Conservation (phyloP, 2,113 vertebrate genomes). For the Pelobates fuscus region DNA sequence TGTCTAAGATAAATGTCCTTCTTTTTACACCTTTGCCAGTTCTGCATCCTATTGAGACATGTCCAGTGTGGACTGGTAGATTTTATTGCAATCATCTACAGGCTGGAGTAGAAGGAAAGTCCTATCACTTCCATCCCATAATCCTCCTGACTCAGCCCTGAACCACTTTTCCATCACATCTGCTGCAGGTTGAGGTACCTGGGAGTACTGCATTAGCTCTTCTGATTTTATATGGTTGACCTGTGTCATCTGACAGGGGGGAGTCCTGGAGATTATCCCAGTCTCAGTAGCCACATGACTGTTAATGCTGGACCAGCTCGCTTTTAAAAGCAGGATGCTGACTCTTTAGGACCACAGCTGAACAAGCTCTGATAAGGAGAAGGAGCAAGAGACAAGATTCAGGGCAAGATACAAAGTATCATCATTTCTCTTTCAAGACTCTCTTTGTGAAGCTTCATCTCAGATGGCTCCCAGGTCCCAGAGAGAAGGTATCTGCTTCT, state of each 20-base stretch:
- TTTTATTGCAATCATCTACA: not conserved
- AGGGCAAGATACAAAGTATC: not conserved
- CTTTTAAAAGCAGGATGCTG: conserved; percentile 51
- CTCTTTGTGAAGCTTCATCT: not conserved
- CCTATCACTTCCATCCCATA: too few relatives aligned
- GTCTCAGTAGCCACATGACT: conserved; percentile 47
- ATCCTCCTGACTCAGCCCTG: not conserved
- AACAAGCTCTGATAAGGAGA: conserved; percentile 19
- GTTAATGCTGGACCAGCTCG: conserved; percentile 49
- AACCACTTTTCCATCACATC: not conserved
- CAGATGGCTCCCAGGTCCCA: conserved; percentile 25
- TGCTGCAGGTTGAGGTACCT: not conserved
- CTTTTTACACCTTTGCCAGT: too few relatives aligned
- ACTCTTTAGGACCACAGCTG: conserved; percentile 16
- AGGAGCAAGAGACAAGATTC: conserved; percentile 7
- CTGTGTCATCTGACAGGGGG: conserved; percentile 44
- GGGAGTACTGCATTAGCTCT: not conserved
- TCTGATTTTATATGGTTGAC: conserved; percentile 10
- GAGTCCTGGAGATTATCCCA: conserved; percentile 33
- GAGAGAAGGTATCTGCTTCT: conserved; percentile 47
- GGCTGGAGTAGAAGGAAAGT: not conserved
- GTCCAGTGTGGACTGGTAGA: not conserved
- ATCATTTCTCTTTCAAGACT: not conserved
- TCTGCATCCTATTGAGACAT: not conserved
- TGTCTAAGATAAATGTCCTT: too few relatives aligned